Evolutionary conservation across 2,888 invertebrate species (phyloP), one percentile per base, ranked within the genome.

Genomic region (Volucella inflata): DNA sequence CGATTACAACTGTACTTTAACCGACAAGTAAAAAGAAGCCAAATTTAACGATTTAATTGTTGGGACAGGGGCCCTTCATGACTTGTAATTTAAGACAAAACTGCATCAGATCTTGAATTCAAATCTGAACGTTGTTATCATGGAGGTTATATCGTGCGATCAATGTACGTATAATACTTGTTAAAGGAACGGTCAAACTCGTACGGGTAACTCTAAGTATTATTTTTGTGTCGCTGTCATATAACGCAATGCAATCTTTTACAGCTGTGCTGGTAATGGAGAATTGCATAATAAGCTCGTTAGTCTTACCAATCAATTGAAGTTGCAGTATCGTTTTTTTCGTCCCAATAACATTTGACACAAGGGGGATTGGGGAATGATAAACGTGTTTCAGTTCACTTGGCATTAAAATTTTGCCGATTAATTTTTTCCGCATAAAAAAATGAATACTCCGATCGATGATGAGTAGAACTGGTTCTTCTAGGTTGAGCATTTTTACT

Each of bases 211-310:
- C 17, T 36, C 44, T 12, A 21, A 38, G 30, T 70, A 50, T 74
- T 62, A n/a, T 75, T 46, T 53, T 2, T 53, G 30, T 68, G 62
- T 30, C 46, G n/a, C 30, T 30, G 30, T 30, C 4, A 51, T 68
- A 30, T 12, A 64, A 75, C 42, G 42, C 68, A 50, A 74, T 81
- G 82, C 65, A 77, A 72, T 71, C 67, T 71, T 77, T 77, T 71
- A 53, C 53, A 77, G 67, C 53, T 30, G 30, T 1, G 30, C 4
- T 30, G 60, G 48, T 62, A 80, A 55, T 74, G 59, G 17, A 30
- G 30, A 46, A 53, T 82, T 82, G 71, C 65, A 70, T 71, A 75
- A 81, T 17, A 40, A 30, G 42, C 53, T 55, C 21, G 53, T 51
- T 53, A 77, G 48, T 38, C 16, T 59, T 65, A 65, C 36, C 40